Percentiles rank a stretch among this genome's conserved stretches.
Evolutionary conservation across 2,797 vertebrate genomes (phyloP).

Genomic region (Molossus alvarezi): DNA sequence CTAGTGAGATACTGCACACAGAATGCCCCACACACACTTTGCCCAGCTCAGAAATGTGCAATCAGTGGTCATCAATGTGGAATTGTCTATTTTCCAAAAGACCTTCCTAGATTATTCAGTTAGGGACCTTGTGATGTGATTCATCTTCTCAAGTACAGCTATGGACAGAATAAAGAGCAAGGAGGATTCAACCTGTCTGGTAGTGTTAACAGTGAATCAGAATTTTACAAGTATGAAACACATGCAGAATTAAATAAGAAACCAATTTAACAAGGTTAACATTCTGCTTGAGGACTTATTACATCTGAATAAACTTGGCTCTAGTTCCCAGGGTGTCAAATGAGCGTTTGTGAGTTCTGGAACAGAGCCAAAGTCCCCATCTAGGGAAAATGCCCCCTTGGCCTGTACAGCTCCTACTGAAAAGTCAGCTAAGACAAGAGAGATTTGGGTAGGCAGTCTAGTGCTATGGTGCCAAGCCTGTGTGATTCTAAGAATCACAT

Average conservation of each 20-base stretch:
- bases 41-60: constrained; percentile 17
- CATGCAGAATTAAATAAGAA: constrained; percentile 13
- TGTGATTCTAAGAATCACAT: not conserved
- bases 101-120: constrained; percentile 6
- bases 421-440: constrained; percentile 38
- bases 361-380: not conserved
- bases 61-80: not conserved
- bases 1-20: not conserved
- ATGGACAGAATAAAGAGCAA: not conserved
- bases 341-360: not conserved
- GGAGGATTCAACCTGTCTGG: not conserved
- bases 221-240: constrained; percentile 41
- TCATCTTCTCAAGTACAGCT: constrained; percentile 22
- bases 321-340: constrained; percentile 33
- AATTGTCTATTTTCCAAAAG: constrained; percentile 37
- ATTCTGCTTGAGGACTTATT: not conserved
- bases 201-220: not conserved
- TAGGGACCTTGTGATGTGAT: constrained; percentile 22
- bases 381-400: constrained; percentile 37
- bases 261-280: constrained; percentile 45
- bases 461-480: not conserved
- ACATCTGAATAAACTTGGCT: constrained; percentile 48
- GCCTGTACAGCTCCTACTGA: not conserved
- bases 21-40: not conserved
- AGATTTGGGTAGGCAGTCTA: not conserved